Evolutionary conservation across 2,888 invertebrate species (phyloP).

Genomic region (Aquatica leii): DNA sequence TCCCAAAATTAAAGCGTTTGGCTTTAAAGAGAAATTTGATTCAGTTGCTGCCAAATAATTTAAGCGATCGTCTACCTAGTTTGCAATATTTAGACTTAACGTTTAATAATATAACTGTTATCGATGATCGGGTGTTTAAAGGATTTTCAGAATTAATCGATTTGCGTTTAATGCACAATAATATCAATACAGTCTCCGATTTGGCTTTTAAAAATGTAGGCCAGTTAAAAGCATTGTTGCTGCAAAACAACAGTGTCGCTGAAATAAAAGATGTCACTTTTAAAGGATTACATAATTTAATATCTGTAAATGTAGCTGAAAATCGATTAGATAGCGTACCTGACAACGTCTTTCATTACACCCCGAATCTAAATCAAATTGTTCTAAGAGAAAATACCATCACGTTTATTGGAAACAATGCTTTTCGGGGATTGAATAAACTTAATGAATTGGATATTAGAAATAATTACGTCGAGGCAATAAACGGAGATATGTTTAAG

Average conservation of each 20-base stretch:
- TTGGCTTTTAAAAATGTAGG: not conserved
- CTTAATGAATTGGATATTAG: slow-evolving; percentile 1
- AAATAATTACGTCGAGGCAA: slow-evolving; percentile 9
- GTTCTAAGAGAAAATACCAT: slow-evolving; percentile 11
- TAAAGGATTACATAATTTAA: not conserved
- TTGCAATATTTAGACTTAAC: slow-evolving; percentile 2
- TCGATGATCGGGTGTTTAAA: not conserved
- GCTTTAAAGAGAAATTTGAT: not conserved
- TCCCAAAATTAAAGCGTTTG: not conserved
- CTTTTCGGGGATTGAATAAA: slow-evolving; percentile 6
- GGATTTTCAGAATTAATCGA: slow-evolving; percentile 3
- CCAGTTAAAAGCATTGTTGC: not conserved
- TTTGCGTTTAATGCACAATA: slow-evolving; percentile 16
- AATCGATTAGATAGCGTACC: slow-evolving; percentile 9
- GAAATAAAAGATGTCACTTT: not conserved
- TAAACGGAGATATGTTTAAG: not conserved
- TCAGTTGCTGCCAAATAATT: not conserved
- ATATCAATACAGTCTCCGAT: not conserved
- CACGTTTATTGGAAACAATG: not conserved
- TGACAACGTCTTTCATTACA: not conserved
- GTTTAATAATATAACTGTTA: not conserved
- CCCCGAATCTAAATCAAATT: not conserved
- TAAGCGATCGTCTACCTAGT: not conserved
- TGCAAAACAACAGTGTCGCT: slow-evolving; percentile 16
- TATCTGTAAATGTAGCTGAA: slow-evolving; percentile 4